A percentile compares a stretch with the other conserved stretches of the same genome.
phyloP scores from a whole-genome alignment of 2,888 invertebrate genomes.

The Tiliacea aurago region DNA sequence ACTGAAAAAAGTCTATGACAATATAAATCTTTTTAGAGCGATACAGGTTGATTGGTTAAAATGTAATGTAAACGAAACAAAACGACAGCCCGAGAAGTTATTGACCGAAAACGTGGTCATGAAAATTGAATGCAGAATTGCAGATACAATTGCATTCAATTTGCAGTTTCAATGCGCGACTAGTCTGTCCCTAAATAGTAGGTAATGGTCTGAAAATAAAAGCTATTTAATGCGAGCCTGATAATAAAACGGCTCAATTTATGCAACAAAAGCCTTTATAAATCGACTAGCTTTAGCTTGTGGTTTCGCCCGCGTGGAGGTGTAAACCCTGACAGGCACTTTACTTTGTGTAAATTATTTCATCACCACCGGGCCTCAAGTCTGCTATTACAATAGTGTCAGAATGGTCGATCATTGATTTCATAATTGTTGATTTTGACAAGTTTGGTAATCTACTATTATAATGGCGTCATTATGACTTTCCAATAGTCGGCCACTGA shows the following conservation, averaged over 20 bases:
- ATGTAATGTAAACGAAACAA: neutral
- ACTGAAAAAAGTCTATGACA: neutral
- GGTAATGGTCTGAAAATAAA: neutral
- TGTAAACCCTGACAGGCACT: too few relatives aligned
- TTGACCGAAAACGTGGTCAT: constrained; percentile 7
- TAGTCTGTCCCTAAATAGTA: constrained; percentile 1
- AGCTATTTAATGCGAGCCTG: neutral
- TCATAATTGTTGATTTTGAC: too few relatives aligned
- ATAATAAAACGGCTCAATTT: too few relatives aligned
- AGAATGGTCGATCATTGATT: too few relatives aligned
- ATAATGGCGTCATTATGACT: too few relatives aligned
- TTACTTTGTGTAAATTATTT: too few relatives aligned
- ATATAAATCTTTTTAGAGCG: neutral
- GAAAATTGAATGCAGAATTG: constrained; percentile 6
- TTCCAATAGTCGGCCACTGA: too few relatives aligned
- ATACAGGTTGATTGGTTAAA: neutral
- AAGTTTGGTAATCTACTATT: too few relatives aligned
- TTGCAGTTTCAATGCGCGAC: constrained; percentile 13
- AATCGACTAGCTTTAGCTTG: too few relatives aligned
- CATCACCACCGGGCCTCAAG: too few relatives aligned
- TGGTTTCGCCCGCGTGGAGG: too few relatives aligned
- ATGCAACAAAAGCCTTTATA: neutral
- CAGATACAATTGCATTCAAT: constrained; percentile 21
- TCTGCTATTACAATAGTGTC: too few relatives aligned
- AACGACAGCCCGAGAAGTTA: neutral